A percentile compares a stretch with the other conserved stretches of the same genome.
Conservation (phyloP, 2,888 invertebrate genomes). For the Coecobrya sp. region DNA sequence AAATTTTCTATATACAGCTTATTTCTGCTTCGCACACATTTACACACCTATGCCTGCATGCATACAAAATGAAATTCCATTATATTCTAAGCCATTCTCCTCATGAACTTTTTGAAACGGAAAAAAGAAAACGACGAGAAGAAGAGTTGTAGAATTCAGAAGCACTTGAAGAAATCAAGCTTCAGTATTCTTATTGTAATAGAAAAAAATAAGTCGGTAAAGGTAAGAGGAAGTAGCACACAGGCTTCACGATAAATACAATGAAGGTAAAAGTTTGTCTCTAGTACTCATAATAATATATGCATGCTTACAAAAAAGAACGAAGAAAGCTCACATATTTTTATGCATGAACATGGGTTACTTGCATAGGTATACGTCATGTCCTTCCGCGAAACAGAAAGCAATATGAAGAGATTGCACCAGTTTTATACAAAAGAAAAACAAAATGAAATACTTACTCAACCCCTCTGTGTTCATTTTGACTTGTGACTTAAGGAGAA, state of each 20-base stretch:
- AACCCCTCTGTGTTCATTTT: constrained; percentile 58
- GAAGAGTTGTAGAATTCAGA: constrained; percentile 20
- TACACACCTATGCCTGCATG: not conserved
- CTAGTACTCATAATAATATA: constrained; percentile 14
- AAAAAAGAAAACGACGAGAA: constrained; percentile 17
- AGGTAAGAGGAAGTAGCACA: constrained; percentile 21
- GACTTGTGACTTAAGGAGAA: constrained; percentile 50
- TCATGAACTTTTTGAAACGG: constrained; percentile 62
- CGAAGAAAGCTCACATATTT: not conserved
- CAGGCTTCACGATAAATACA: not conserved
- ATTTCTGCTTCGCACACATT: not conserved
- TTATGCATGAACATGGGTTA: not conserved
- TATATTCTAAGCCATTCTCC: constrained; percentile 64
- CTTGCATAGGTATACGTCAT: not conserved
- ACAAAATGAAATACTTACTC: constrained; percentile 52
- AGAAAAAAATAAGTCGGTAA: constrained; percentile 11
- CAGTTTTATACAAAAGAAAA: constrained; percentile 32
- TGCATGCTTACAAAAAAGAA: not conserved
- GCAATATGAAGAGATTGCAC: constrained; percentile 19
- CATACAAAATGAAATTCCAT: constrained; percentile 67
- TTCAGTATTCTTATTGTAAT: constrained; percentile 19
- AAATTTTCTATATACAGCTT: not conserved
- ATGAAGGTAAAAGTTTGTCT: constrained; percentile 26
- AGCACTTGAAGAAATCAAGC: constrained; percentile 55
- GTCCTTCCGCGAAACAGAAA: not conserved